Conservation (phyloP, 2,888 invertebrate species). For the Formica aserva region DNA sequence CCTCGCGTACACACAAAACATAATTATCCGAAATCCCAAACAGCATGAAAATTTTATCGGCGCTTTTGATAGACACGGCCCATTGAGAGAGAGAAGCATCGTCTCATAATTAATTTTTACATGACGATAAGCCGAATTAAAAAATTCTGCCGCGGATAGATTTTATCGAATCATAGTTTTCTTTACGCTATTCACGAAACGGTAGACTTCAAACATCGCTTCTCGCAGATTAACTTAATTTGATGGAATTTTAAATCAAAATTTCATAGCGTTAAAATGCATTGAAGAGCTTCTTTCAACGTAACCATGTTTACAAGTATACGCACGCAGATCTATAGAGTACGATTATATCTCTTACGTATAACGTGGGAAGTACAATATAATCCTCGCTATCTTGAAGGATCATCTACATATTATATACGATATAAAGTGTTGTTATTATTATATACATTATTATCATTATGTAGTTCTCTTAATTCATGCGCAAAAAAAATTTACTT, state of each 20-base stretch:
- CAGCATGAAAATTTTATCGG: constrained; percentile 82
- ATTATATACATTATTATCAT: not conserved
- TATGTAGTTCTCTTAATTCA: not conserved
- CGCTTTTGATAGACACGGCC: constrained; percentile 62
- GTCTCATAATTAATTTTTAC: constrained; percentile 79
- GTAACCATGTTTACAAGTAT: constrained; percentile 7
- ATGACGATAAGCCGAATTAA: constrained; percentile 60
- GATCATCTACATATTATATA: not conserved
- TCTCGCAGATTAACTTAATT: not conserved
- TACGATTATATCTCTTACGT: constrained; percentile 13
- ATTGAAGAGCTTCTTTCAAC: constrained; percentile 5
- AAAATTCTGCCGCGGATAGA: constrained; percentile 13
- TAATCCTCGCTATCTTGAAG: constrained; percentile 4
- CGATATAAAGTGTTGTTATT: not conserved
- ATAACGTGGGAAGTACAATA: not conserved
- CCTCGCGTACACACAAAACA: constrained; percentile 75
- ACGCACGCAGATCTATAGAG: not conserved
- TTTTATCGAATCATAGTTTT: not conserved
- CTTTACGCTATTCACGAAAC: not conserved
- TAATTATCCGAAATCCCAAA: constrained; percentile 83
- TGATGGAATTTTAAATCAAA: constrained; percentile 4
- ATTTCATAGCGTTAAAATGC: not conserved
- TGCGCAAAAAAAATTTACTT: not conserved
- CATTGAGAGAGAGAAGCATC: constrained; percentile 68
- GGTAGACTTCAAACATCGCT: not conserved